These are phyloP conservation scores for Mesoligia furuncula DNA, from an alignment of 2,888 invertebrate species.

Conservation along the genomic window DNA sequence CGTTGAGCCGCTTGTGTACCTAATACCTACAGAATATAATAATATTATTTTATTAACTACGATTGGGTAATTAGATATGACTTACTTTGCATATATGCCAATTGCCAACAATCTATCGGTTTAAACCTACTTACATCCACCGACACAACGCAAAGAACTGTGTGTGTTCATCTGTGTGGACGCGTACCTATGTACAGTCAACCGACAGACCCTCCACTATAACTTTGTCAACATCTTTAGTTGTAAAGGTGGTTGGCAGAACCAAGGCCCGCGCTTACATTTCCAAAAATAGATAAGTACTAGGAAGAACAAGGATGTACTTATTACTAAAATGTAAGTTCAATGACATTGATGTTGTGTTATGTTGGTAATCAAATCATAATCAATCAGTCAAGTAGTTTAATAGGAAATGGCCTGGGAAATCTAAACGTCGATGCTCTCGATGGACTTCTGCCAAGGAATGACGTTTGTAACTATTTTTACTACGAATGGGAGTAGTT, in stretches of 20 bases:
- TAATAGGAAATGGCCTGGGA: constrained; percentile 27
- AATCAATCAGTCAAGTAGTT: constrained; percentile 24
- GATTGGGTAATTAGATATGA: not conserved
- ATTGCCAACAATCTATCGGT: not conserved
- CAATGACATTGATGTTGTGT: constrained; percentile 14
- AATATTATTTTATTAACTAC: not conserved
- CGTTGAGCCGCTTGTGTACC: not conserved
- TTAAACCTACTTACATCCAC: not conserved
- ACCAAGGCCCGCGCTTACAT: not conserved
- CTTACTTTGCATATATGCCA: not conserved
- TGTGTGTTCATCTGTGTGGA: not conserved
- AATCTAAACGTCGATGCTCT: constrained; percentile 7
- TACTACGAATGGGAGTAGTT: not conserved
- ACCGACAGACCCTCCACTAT: too few relatives aligned
- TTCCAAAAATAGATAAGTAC: not conserved
- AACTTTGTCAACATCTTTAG: not conserved
- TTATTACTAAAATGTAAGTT: constrained; percentile 9
- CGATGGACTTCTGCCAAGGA: constrained; percentile 47
- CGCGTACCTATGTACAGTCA: not conserved
- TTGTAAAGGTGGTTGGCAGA: too few relatives aligned
- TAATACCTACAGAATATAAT: not conserved
- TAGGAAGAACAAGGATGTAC: not conserved
- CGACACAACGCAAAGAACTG: not conserved
- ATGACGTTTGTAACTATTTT: constrained; percentile 46
- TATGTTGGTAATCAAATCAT: not conserved